Evolutionary conservation across 2,113 vertebrate genomes (phyloP), one percentile per base, ranked within the genome.

Genomic region (Gnathonemus longibarbis): DNA sequence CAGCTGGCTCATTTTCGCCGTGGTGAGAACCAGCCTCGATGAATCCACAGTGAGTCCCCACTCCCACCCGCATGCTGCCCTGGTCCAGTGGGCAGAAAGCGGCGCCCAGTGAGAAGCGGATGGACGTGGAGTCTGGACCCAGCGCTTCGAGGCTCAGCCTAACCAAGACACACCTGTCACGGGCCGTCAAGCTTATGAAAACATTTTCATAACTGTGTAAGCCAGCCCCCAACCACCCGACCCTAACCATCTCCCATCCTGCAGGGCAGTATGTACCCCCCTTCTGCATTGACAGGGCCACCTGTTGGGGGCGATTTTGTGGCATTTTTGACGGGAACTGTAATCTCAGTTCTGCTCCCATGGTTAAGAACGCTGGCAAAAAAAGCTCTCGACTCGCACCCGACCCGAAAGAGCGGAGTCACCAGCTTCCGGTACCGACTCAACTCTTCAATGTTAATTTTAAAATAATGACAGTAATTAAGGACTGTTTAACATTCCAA

Each of bases 191-290:
- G 87, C 35, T 50, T 77, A 87, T 53, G 42, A 89, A 91, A 92
- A 93, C 87, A 91, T 84, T 93, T 91, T 88, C 56, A 87, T 91
- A 92, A 90, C 77, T 88, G 91, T 74, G 45, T 83, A 90, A 91
- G 87, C 87, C 70, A 11, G 27, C n/a, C 62, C 62, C 24, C 19
- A 19, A 6, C 19, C 53, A 10, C n/a, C 62, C n/a, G 8, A 31
- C n/a, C n/a, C 27, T 9, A 9, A 27, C 91, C 94, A 90, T 62
- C 93, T 93, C 48, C 11, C 24, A 3, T 13, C 17, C 31, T 50
- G 50, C 53, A 53, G 70, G 91, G 90, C 94, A 93, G 88, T 45
- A 92, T 93, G 93, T 91, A 90, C 80, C 74, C 90, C 89, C 90
- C 56, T 92, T 92, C 94, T 88, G 35, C 74, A 80, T 4, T 31